Conservation (phyloP, 1,140 invertebrate genomes). For the Drosophila pruinosa region DNA sequence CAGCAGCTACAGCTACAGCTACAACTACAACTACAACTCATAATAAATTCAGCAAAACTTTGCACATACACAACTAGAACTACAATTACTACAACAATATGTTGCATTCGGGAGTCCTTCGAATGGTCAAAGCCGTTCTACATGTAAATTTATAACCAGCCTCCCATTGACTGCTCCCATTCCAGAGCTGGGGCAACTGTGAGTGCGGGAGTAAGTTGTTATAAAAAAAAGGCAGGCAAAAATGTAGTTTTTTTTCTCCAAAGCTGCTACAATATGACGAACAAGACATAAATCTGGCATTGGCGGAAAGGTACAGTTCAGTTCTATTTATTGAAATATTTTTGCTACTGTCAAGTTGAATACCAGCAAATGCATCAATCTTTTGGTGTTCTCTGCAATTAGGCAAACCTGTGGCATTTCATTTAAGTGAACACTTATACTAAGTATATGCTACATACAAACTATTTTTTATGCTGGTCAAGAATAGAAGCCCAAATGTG, state of each 20-base stretch:
- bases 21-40: conserved; percentile 66
- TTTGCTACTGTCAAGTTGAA: conserved; percentile 66
- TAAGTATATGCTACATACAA: neutral
- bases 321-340: conserved; percentile 67
- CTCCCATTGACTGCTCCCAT: neutral
- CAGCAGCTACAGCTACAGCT: conserved; percentile 40
- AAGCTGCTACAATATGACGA: conserved; percentile 46
- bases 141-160: conserved; percentile 70
- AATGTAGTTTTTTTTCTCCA: conserved; percentile 14
- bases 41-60: conserved; percentile 74
- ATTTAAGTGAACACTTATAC: neutral
- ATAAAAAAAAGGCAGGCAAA: conserved; percentile 57
- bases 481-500: neutral
- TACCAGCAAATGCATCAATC: conserved; percentile 37
- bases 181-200: neutral
- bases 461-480: conserved; percentile 13
- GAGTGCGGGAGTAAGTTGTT: conserved; percentile 55
- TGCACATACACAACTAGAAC: conserved; percentile 56
- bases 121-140: conserved; percentile 48
- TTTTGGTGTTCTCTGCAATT: neutral
- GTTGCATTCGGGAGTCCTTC: conserved; percentile 57
- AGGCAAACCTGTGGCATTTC: neutral
- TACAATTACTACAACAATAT: conserved; percentile 48
- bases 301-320: conserved; percentile 41
- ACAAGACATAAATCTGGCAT: conserved; percentile 75